A percentile compares a stretch with the other conserved stretches of the same genome.
Evolutionary conservation across 2,113 vertebrate genomes (phyloP).

Genomic region (Tachycineta bicolor): DNA sequence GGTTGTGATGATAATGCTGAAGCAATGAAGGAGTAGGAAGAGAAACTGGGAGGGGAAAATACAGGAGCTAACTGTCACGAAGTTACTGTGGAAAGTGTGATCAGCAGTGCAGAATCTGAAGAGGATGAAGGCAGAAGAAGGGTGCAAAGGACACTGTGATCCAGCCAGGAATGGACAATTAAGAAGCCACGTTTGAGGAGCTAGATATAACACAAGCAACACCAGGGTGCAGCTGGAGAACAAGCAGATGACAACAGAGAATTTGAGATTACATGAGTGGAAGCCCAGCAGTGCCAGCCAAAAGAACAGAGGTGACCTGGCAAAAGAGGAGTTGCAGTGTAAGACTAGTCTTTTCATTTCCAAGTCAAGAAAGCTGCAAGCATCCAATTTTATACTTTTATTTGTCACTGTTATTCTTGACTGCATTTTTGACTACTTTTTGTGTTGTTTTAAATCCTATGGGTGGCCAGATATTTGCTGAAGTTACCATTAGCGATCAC

Average conservation of each 20-base stretch:
- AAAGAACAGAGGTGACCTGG: neutral
- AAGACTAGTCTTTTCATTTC: neutral
- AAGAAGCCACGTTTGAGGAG: neutral
- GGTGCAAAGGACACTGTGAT: neutral
- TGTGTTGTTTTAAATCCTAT: neutral
- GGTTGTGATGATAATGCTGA: neutral
- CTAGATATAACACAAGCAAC: neutral
- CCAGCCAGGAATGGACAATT: neutral
- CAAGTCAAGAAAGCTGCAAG: neutral
- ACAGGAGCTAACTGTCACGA: neutral
- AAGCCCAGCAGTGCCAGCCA: neutral
- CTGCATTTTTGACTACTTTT: neutral
- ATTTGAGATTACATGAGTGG: neutral
- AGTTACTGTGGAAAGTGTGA: neutral
- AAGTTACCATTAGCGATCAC: neutral
- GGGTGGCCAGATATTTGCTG: neutral
- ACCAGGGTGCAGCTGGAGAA: neutral
- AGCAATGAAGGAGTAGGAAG: neutral
- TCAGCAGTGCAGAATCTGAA: neutral
- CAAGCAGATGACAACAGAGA: neutral
- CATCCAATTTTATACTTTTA: neutral
- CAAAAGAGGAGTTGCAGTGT: accelerated
- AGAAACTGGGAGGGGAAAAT: neutral
- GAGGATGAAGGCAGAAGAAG: neutral
- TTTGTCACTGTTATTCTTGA: neutral